Evolutionary conservation across 35 echinoderm and acorn worm genomes (phyloP).

Genomic region (Lytechinus pictus): DNA sequence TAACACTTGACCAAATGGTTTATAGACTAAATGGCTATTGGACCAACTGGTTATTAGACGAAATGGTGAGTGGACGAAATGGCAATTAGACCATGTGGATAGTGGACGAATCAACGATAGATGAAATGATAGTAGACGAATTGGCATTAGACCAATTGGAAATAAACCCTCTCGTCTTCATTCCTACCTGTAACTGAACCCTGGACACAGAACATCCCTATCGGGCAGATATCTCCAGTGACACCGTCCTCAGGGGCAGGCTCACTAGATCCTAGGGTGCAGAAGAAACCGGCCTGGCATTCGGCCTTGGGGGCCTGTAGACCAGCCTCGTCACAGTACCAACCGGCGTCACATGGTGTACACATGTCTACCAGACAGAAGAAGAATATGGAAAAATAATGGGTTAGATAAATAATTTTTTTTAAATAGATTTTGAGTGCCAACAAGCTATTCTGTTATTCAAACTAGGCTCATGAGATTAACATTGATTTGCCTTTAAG

Average conservation of each 20-base stretch:
- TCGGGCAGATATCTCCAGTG: conserved; percentile 81
- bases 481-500: too few relatives aligned
- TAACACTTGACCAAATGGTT: too few relatives aligned
- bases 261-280: conserved; percentile 74
- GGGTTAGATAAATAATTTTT: too few relatives aligned
- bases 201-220: conserved; percentile 75
- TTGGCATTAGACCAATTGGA: background rate
- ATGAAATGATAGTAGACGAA: too few relatives aligned
- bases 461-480: too few relatives aligned
- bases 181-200: conserved; percentile 81
- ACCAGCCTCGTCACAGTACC: conserved; percentile 88
- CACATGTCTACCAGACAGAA: conserved; percentile 63
- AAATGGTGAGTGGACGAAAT: too few relatives aligned
- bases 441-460: too few relatives aligned
- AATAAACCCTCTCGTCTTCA: background rate
- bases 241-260: conserved; percentile 79
- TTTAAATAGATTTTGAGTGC: too few relatives aligned
- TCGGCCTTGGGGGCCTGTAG: conserved; percentile 68
- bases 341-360: conserved; percentile 81
- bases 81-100: too few relatives aligned
- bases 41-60: too few relatives aligned
- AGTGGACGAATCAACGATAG: too few relatives aligned
- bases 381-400: background rate
- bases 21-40: too few relatives aligned
- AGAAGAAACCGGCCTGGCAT: conserved; percentile 91